Base-by-base conservation (phyloP, 2,888 invertebrate genomes). In the Eumacrocentrus americanus region DNA sequence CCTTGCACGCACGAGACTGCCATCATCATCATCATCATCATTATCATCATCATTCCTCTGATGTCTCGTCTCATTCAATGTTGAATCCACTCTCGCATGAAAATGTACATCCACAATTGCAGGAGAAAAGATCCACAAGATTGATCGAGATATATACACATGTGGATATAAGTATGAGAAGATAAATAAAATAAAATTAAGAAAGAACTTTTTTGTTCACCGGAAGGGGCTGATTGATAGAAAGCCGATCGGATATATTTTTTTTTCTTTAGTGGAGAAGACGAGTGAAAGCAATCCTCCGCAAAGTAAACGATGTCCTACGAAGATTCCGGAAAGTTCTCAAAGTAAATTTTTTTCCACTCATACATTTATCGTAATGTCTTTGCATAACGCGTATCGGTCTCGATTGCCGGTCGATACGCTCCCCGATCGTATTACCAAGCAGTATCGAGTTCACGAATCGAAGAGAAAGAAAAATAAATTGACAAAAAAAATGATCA, bases 241-340 rank as follows among this genome's bases (percentile, higher is more conserved):
- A 50, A 50, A 35, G 50, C 34, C 50, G 35, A 35, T 50, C 50
- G 20, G 18, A 35, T 50, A 34, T 25, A 35, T 35, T 51, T 9
- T 38, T 11, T 34, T 11, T 34, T 51, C 9, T 20, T 51, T 38
- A 20, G 14, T 18, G 11, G 38, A 42, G 53, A 53, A 22, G 25
- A 9, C 53, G 29, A 42, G 53, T 53, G 53, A 53, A 53, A 53
- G 53, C 53, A 53, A 53, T 53, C 16, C 11, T 23, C 23, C 7
- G 5, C 11, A 16, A 2, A 14, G 11, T 23, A 16, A 11, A 14
- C 2, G n/a, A 29, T 29, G 16, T 50, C 7, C 9, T 12, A 3
- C 22, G 18, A n/a, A 25, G 18, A 42, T 38, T 53, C 29, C 53
- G 40, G 53, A 53, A 53, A 42, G 7, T 18, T 40, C 22, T 2